phyloP scores from a whole-genome alignment of 1,140 invertebrate species.

The Aricia agestis region DNA sequence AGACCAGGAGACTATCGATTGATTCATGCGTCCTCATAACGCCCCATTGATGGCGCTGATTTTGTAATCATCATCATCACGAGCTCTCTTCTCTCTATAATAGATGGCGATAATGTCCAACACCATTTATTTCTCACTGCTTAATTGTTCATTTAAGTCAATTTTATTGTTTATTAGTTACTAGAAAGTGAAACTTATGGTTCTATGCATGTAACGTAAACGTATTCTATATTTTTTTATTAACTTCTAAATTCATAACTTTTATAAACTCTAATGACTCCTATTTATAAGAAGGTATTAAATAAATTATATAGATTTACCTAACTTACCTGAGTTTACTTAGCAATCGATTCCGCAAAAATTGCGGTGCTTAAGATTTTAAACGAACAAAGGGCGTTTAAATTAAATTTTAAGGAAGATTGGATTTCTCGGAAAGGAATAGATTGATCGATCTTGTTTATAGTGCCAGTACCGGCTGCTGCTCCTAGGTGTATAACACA shows the following conservation, averaged over 20 bases:
- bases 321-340: too few relatives aligned
- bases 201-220: too few relatives aligned
- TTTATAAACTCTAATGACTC: too few relatives aligned
- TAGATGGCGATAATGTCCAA: neutral
- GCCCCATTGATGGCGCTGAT: neutral
- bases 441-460: neutral
- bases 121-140: too few relatives aligned
- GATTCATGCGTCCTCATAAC: conserved; percentile 7
- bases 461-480: neutral
- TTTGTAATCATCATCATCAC: neutral
- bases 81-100: neutral
- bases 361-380: neutral
- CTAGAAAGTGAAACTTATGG: too few relatives aligned
- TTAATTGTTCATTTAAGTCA: neutral
- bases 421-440: neutral
- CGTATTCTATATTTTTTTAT: too few relatives aligned
- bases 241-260: too few relatives aligned
- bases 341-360: neutral
- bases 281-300: too few relatives aligned
- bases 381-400: neutral
- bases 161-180: too few relatives aligned
- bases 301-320: too few relatives aligned
- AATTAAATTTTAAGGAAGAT: neutral
- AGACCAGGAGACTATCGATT: conserved; percentile 1
- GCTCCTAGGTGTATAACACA: neutral